Conservation (phyloP, 2,113 vertebrate genomes). For the Phyllostomus hastatus region DNA sequence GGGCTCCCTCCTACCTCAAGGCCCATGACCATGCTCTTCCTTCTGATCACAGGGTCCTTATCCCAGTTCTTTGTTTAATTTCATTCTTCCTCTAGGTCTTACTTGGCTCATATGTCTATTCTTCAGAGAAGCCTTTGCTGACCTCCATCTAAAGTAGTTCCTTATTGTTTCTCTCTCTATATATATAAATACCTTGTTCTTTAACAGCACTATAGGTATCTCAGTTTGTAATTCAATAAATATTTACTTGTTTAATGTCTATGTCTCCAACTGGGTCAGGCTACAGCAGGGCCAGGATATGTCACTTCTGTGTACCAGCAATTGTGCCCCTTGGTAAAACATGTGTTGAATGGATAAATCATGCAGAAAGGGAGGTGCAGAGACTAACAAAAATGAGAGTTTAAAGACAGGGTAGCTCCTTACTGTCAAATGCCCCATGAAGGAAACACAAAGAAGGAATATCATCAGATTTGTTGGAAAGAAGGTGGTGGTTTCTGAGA, state of each 20-base stretch:
- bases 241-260: background rate
- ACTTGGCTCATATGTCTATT: background rate
- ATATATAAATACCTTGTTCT: background rate
- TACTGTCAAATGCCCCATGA: background rate
- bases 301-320: background rate
- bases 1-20: background rate
- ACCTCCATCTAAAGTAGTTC: background rate
- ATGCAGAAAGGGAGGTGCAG: background rate
- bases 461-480: background rate
- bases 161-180: background rate
- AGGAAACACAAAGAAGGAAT: background rate
- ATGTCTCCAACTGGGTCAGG: background rate
- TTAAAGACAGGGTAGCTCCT: background rate
- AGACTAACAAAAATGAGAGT: background rate
- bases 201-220: background rate
- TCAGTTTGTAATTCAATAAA: background rate
- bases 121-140: background rate
- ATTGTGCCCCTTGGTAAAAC: background rate
- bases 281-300: background rate
- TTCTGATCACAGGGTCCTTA: background rate
- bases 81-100: background rate
- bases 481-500: background rate
- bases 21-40: too few species aligned
- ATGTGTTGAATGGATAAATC: background rate
- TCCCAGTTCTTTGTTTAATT: background rate